These are phyloP conservation scores for Heliothis virescens DNA, from an alignment of 1,140 invertebrate genomes.

Conservation along the genomic window DNA sequence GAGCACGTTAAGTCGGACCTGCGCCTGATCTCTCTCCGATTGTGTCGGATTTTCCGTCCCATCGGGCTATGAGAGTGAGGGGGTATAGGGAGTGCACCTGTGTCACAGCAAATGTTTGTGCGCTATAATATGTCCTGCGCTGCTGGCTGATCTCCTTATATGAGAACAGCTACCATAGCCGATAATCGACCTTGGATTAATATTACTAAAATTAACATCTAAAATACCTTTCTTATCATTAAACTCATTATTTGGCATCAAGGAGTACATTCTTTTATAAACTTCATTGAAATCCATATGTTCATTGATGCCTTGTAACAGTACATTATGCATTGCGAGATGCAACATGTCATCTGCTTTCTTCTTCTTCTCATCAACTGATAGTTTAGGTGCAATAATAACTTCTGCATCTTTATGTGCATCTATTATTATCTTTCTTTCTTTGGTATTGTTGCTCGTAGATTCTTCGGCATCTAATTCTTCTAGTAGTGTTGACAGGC, in stretches of 20 bases:
- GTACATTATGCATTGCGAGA: conserved; percentile 69
- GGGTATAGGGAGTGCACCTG: too few species aligned
- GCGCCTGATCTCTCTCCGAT: too few species aligned
- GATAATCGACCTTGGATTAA: too few species aligned
- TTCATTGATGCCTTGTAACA: conserved; percentile 66
- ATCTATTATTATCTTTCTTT: not conserved
- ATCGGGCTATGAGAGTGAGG: too few species aligned
- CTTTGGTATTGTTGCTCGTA: not conserved
- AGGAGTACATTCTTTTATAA: conserved; percentile 62
- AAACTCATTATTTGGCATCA: conserved; percentile 56
- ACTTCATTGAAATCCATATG: conserved; percentile 71
- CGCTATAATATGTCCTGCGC: too few species aligned
- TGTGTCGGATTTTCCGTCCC: too few species aligned
- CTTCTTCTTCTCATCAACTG: conserved; percentile 42
- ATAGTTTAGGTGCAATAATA: conserved; percentile 16
- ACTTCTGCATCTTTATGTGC: not conserved
- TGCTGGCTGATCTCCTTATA: too few species aligned
- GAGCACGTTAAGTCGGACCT: too few species aligned
- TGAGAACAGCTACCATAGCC: too few species aligned
- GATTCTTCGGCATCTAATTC: conserved; percentile 68
- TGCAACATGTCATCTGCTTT: conserved; percentile 62
- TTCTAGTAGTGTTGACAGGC: conserved; percentile 66
- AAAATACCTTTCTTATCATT: conserved; percentile 6
- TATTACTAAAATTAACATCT: not conserved
- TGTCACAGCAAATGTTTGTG: too few species aligned